Evolutionary conservation across 2,888 invertebrate species (phyloP).

Genomic region (Drosophila kanekoi): DNA sequence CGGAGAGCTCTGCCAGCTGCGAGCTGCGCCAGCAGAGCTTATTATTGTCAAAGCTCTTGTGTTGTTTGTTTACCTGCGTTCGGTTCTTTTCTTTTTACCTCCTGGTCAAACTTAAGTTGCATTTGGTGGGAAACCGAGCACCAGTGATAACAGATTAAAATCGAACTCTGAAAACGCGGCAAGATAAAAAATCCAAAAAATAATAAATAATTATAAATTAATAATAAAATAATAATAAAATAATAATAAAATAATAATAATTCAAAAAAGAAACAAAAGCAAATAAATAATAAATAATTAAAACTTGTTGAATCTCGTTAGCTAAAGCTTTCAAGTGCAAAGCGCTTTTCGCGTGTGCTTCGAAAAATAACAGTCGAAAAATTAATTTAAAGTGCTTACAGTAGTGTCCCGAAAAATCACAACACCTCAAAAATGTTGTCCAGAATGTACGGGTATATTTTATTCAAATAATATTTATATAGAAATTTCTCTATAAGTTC

Average conservation of each 20-base stretch:
- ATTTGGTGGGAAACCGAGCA: neutral
- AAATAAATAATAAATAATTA: neutral
- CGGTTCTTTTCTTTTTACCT: neutral
- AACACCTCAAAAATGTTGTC: too few species aligned
- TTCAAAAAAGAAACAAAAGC: neutral
- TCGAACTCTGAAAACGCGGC: neutral
- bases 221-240: too few species aligned
- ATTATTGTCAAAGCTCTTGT: constrained; percentile 19
- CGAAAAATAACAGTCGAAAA: too few species aligned
- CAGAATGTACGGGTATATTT: too few species aligned
- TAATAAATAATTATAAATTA: too few species aligned
- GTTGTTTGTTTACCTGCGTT: constrained; percentile 3
- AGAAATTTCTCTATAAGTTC: too few species aligned
- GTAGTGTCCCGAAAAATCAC: too few species aligned
- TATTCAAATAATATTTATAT: too few species aligned
- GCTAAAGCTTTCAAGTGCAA: neutral
- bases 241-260: too few species aligned
- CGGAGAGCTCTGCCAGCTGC: neutral
- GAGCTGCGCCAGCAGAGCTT: constrained; percentile 15
- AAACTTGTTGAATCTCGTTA: neutral
- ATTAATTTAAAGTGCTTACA: too few species aligned
- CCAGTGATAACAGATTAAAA: constrained; percentile 7
- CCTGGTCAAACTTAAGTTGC: constrained; percentile 27
- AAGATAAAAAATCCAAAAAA: neutral
- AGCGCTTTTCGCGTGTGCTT: neutral